Evolutionary conservation across 2,888 invertebrate species (phyloP).

Genomic region (Tipula confusa): DNA sequence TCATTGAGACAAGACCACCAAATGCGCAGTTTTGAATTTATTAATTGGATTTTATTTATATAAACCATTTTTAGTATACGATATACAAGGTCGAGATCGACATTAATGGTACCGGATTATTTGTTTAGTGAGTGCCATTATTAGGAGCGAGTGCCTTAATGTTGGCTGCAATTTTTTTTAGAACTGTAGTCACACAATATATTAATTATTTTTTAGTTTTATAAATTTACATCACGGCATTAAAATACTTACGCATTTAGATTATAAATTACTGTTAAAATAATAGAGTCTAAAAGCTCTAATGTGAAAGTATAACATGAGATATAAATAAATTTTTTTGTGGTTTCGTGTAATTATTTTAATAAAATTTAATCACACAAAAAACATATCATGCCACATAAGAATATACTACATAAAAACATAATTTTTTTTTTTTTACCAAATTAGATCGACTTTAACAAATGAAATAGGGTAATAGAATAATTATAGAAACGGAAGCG

Average conservation of each 20-base stretch:
- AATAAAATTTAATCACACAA: background rate
- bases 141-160: no score
- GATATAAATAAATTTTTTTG: background rate
- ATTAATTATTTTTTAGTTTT: background rate
- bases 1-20: no score
- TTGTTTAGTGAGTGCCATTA: no score
- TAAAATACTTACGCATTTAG: background rate
- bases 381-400: background rate
- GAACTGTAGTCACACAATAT: no score
- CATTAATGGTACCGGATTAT: no score
- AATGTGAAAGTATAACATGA: background rate
- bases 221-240: background rate
- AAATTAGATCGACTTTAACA: background rate
- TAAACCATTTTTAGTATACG: no score
- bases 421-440: no score
- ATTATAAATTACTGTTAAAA: slow-evolving; percentile 3
- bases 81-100: no score
- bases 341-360: background rate
- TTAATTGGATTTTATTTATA: no score
- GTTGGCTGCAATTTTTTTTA: no score
- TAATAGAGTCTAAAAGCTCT: background rate
- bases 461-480: background rate
- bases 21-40: no score
- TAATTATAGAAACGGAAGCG: background rate
- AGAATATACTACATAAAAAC: background rate